phyloP scores from a whole-genome alignment of 35 echinoderm and acorn worm genomes.

The Eucidaris tribuloides region DNA sequence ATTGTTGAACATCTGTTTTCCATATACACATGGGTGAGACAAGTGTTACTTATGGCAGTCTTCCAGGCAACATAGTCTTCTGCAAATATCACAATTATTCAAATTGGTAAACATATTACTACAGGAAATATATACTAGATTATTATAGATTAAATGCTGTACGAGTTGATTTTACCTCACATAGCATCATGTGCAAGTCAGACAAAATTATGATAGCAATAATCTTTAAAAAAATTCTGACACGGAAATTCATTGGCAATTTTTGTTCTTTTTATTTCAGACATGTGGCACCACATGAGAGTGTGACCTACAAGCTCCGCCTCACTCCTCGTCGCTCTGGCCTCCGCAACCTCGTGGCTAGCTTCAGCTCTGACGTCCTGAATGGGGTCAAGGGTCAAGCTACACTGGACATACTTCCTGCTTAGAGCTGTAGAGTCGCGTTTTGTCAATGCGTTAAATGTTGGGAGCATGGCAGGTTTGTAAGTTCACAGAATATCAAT shows the following conservation, averaged over 20 bases:
- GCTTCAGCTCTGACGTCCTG: constrained; percentile 69
- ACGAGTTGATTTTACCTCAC: neutral
- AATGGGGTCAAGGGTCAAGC: constrained; percentile 46
- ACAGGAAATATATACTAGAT: neutral
- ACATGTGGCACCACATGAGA: constrained; percentile 46
- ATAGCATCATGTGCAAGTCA: too few species aligned
- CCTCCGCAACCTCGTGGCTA: constrained; percentile 54
- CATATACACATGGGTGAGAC: too few species aligned
- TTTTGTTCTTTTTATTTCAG: constrained; percentile 18
- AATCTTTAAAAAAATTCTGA: neutral
- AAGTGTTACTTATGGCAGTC: too few species aligned
- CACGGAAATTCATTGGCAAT: neutral
- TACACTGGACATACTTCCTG: neutral
- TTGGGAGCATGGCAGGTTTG: too few species aligned
- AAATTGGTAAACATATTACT: neutral
- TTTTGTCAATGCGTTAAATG: too few species aligned
- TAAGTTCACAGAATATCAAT: too few species aligned
- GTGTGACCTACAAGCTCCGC: constrained; percentile 27
- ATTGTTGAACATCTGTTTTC: too few species aligned
- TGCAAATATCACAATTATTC: too few species aligned
- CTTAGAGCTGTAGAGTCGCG: too few species aligned
- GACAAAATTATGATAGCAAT: neutral
- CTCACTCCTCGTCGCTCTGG: constrained; percentile 67
- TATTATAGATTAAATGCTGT: too few species aligned
- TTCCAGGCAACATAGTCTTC: too few species aligned